phyloP scores from a whole-genome alignment of 2,888 invertebrate genomes.

The Spatulosminthurus flaviceps region DNA sequence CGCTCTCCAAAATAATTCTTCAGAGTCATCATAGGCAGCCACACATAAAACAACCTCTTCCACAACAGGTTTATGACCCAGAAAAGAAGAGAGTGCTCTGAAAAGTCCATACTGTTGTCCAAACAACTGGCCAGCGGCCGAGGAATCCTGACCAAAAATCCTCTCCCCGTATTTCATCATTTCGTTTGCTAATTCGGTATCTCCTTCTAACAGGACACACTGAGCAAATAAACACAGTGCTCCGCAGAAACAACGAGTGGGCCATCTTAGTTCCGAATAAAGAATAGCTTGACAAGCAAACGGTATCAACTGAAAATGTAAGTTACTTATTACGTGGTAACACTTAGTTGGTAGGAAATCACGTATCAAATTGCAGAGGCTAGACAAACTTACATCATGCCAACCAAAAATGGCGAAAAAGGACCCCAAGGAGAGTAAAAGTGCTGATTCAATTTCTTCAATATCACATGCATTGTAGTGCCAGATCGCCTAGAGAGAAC shows the following conservation, averaged over 20 bases:
- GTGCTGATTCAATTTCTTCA: conserved; percentile 54
- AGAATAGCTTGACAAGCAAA: conserved; percentile 57
- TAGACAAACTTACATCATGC: conserved; percentile 53
- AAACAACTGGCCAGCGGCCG: conserved; percentile 56
- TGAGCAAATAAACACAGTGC: conserved; percentile 54
- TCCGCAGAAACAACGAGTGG: conserved; percentile 42
- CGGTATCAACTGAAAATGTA: conserved; percentile 49
- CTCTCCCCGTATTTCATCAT: conserved; percentile 58
- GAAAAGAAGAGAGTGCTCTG: conserved; percentile 48
- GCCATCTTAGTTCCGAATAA: conserved; percentile 48
- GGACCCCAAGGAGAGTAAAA: conserved; percentile 51
- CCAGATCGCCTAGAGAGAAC: conserved; percentile 50
- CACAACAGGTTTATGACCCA: conserved; percentile 52
- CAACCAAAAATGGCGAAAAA: conserved; percentile 58
- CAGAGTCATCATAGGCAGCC: conserved; percentile 51
- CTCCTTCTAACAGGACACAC: conserved; percentile 50
- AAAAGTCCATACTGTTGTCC: conserved; percentile 51
- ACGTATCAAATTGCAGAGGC: too few relatives aligned
- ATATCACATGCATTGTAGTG: conserved; percentile 56
- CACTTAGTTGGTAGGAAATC: too few relatives aligned
- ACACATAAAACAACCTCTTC: conserved; percentile 51
- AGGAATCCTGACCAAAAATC: conserved; percentile 52
- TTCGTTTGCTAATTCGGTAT: conserved; percentile 46
- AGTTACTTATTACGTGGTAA: too few relatives aligned
- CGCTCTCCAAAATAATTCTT: conserved; percentile 55